Evolutionary conservation across 2,888 invertebrate species (phyloP).

Genomic region (Capitulum mitella): DNA sequence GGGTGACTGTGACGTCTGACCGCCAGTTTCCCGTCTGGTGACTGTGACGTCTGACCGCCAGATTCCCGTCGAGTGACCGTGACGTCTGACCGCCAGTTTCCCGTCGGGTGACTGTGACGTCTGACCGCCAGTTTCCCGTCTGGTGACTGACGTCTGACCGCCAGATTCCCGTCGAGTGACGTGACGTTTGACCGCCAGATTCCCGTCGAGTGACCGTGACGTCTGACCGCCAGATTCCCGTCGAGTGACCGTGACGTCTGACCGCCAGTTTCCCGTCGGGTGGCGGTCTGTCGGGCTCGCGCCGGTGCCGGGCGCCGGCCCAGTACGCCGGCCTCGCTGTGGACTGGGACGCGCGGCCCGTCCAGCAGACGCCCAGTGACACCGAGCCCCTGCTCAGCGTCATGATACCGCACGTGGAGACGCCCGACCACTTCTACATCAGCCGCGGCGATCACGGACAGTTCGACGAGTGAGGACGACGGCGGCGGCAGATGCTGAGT

Average conservation of each 20-base stretch:
- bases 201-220: no score
- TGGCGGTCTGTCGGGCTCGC: not conserved
- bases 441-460: not conserved
- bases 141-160: no score
- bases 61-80: no score
- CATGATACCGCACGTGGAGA: not conserved
- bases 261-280: not conserved
- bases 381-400: not conserved
- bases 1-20: no score
- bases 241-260: not conserved
- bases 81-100: no score
- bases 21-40: no score
- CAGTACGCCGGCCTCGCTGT: not conserved
- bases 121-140: no score
- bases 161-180: no score
- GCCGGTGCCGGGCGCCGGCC: not conserved
- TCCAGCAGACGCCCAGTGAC: not conserved
- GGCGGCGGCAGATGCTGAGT: not conserved
- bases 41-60: no score
- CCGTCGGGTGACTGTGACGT: not conserved
- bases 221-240: no score
- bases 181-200: no score
- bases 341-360: not conserved
- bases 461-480: not conserved
- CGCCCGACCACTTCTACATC: constrained; percentile 7